Evolutionary conservation across 2,888 invertebrate genomes (phyloP).

Genomic region (Stomorhina lunata): DNA sequence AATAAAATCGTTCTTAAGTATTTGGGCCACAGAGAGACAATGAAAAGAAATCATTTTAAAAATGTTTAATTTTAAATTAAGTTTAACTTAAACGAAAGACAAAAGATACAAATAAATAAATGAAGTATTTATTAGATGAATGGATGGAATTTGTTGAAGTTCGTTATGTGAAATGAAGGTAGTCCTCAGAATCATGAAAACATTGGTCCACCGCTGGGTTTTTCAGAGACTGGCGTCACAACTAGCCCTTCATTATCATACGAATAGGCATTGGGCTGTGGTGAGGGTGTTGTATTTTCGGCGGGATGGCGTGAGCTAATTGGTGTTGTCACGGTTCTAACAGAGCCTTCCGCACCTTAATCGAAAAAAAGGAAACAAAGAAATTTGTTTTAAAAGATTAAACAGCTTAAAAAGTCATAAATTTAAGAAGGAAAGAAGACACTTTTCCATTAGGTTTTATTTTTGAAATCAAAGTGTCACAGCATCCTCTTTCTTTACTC

Average conservation of each 20-base stretch:
- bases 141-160: too few species aligned
- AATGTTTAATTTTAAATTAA: slow-evolving; percentile 11
- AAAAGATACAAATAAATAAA: slow-evolving; percentile 32
- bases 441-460: slow-evolving; percentile 15
- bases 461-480: slow-evolving; percentile 1
- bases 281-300: slow-evolving; percentile 87
- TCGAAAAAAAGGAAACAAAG: slow-evolving; percentile 27
- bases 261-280: slow-evolving; percentile 84
- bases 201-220: slow-evolving; percentile 69
- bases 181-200: too few species aligned
- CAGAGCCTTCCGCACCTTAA: slow-evolving; percentile 82
- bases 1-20: background rate
- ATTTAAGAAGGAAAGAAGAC: slow-evolving; percentile 13
- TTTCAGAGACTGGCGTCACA: slow-evolving; percentile 81
- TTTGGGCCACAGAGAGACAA: slow-evolving; percentile 10
- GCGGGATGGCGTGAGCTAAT: slow-evolving; percentile 87
- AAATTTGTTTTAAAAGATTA: slow-evolving; percentile 9
- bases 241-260: slow-evolving; percentile 90
- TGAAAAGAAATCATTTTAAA: slow-evolving; percentile 41
- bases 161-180: too few species aligned
- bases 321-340: slow-evolving; percentile 86
- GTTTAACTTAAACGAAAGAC: background rate
- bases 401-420: slow-evolving; percentile 45
- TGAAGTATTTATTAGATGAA: slow-evolving; percentile 14
- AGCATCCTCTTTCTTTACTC: slow-evolving; percentile 5